Evolutionary conservation across 2,888 invertebrate species (phyloP).

Genomic region (Mactromeris polynyma): DNA sequence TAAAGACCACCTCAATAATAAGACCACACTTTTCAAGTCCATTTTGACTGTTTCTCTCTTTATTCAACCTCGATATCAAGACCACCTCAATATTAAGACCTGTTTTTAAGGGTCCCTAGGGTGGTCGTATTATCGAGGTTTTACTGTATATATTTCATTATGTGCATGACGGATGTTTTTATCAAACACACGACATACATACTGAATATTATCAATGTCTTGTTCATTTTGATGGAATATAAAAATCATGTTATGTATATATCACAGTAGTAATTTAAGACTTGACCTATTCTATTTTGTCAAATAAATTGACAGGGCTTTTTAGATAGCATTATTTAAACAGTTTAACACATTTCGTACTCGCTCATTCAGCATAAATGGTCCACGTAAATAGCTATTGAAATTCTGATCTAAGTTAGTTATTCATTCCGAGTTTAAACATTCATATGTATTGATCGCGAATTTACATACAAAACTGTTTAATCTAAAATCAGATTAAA

Average conservation of each 20-base stretch:
- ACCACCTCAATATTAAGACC: too few species aligned
- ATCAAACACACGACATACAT: too few species aligned
- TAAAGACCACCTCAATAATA: too few species aligned
- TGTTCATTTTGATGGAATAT: not conserved
- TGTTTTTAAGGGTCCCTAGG: too few species aligned
- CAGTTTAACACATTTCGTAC: conserved; percentile 42
- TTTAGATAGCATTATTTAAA: conserved; percentile 47
- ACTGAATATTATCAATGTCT: not conserved
- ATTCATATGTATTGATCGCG: conserved; percentile 34
- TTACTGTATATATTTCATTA: too few species aligned
- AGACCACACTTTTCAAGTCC: too few species aligned
- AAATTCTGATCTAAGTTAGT: conserved; percentile 34
- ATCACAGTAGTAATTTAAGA: not conserved
- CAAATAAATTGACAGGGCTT: not conserved
- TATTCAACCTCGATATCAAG: too few species aligned
- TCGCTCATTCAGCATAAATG: conserved; percentile 44
- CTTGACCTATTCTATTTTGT: not conserved
- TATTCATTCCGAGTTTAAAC: conserved; percentile 23
- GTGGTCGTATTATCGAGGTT: too few species aligned
- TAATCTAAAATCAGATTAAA: conserved; percentile 48
- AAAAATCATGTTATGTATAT: not conserved
- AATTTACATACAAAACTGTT: not conserved
- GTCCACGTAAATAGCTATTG: conserved; percentile 39
- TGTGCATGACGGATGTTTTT: too few species aligned
- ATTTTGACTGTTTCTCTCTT: too few species aligned